Percentiles rank a stretch among this genome's conserved stretches.
Conservation (phyloP, 2,797 vertebrate genomes). For the Jordanella pulchra region DNA sequence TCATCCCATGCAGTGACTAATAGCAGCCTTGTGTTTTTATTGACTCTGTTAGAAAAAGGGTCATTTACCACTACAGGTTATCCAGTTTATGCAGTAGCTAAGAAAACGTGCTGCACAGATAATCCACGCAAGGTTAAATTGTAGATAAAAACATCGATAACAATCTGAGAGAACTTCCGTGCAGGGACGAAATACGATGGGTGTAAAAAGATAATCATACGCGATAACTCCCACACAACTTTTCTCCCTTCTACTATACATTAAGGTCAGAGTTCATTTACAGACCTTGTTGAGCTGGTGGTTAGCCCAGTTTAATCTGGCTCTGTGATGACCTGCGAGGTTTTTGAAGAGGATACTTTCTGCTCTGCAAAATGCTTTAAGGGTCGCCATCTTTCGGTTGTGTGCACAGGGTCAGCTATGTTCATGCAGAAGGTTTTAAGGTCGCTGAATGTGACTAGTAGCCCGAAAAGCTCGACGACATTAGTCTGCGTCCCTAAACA, state of each 20-base stretch:
- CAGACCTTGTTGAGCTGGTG: constrained; percentile 75
- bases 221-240: background rate
- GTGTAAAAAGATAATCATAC: background rate
- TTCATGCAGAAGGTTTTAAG: constrained; percentile 8
- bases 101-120: background rate
- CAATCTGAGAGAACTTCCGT: background rate
- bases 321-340: constrained; percentile 52
- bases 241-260: background rate
- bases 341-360: constrained; percentile 68
- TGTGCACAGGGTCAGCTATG: constrained; percentile 15
- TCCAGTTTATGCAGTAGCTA: background rate
- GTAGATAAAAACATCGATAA: background rate
- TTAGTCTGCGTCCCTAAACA: constrained; percentile 29
- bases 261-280: constrained; percentile 31
- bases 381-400: constrained; percentile 76
- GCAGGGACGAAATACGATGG: background rate
- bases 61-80: background rate
- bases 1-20: background rate
- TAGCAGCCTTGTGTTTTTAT: background rate
- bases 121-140: background rate
- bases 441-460: background rate
- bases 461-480: constrained; percentile 27
- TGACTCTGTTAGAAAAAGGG: background rate
- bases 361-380: constrained; percentile 71
- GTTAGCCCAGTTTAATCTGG: constrained; percentile 39